These are phyloP conservation scores for Sorex maritimensis DNA, from an alignment of 2,797 vertebrate genomes.

Conservation along the genomic window DNA sequence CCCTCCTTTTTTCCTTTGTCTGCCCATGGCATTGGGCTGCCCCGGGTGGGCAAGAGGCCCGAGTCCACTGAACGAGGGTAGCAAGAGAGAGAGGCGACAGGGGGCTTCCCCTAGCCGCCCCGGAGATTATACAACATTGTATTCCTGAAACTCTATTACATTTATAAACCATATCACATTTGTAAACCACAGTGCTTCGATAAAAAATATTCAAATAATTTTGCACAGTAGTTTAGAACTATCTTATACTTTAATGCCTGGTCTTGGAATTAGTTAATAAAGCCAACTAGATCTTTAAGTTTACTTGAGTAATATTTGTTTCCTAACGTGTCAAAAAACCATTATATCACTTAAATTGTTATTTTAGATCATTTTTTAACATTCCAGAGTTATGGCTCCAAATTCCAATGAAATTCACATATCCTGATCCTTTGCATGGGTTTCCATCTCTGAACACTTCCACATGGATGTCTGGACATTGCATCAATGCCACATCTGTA, in stretches of 20 bases:
- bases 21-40: no score
- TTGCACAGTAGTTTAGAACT: neutral
- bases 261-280: neutral
- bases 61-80: no score
- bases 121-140: no score
- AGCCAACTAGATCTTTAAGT: neutral
- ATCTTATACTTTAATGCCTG: neutral
- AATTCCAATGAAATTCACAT: slow-evolving; percentile 23
- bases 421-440: neutral
- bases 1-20: no score
- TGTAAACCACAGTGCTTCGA: no score
- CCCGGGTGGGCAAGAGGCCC: no score
- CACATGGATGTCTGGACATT: slow-evolving; percentile 29
- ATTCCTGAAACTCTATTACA: no score
- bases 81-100: no score
- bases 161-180: no score
- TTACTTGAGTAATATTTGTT: neutral
- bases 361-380: neutral
- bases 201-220: neutral
- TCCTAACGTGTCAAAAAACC: no score
- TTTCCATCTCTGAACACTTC: slow-evolving; percentile 23
- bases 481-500: slow-evolving; percentile 18
- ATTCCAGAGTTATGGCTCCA: slow-evolving; percentile 39
- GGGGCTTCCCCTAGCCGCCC: no score
- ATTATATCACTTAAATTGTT: neutral